Base-by-base conservation (phyloP, 2,888 invertebrate species). In the Orgyia antiqua region DNA sequence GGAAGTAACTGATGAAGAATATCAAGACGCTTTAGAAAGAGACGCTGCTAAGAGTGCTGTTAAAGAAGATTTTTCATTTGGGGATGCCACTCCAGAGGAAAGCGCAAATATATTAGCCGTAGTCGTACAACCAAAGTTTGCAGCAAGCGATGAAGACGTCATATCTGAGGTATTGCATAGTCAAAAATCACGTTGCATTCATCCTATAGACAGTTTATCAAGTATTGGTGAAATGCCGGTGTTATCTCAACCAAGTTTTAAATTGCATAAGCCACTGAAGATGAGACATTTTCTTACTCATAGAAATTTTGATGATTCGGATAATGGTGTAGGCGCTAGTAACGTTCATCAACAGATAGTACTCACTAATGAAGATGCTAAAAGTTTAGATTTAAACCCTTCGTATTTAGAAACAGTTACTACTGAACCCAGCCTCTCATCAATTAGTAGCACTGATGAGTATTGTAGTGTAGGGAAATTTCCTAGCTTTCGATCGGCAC, bases 1-100 rank as follows among this genome's bases (percentile, higher is more conserved):
- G 7, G 68, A 78, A 49, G 84, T 66, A 4, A 83, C 83, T 1
- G 78, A 84, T 23, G 73, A 79, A 42, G 83, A 82, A 43, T 82
- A 80, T 29, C 43, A 61, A 41, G 75, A 83, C 6, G 86, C 84
- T 1, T 48, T 83, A 12, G 72, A 64, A 5, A 70, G 83, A 44
- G 83, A 84, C 17, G 77, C 75, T 12, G 69, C 69, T 1, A 70
- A 71, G 38, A 43, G 36, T 33, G 27, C 35, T 3, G 41, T 49
- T 1, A 51, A 47, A 36, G 51, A 42, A 10, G 38, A 43, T 18
- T 24, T 27, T 8, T 5, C 34, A n/a, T 40, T 40, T 15, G 39
- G 23, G 11, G 71, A 75, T 10, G 41, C 54, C 5, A 24, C 41
- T 1, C 52, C 66, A 2, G 61, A 62, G 27, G 65, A 68, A 45